phyloP scores from a whole-genome alignment of 2,113 vertebrate genomes.

The Oryzias woworae region DNA sequence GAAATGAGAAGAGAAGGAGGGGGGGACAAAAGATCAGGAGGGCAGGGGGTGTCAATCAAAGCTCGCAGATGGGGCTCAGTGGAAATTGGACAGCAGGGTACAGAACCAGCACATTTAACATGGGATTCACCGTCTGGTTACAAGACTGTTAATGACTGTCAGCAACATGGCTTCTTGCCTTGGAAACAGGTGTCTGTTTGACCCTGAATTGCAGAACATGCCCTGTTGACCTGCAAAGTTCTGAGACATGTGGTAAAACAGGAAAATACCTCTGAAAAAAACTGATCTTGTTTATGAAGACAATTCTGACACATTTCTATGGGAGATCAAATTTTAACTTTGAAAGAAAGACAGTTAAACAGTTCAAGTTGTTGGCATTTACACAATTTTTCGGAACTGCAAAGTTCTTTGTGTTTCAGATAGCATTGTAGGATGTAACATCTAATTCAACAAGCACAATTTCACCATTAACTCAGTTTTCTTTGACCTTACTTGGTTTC shows the following conservation, averaged over 20 bases:
- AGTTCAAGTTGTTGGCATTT: too few relatives aligned
- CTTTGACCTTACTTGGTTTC: too few relatives aligned
- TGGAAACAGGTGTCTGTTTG: conserved; percentile 62
- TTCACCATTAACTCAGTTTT: too few relatives aligned
- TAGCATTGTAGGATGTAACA: too few relatives aligned
- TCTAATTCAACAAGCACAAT: too few relatives aligned
- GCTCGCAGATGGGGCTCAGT: conserved; percentile 29
- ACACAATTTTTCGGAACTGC: too few relatives aligned
- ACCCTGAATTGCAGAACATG: conserved; percentile 51
- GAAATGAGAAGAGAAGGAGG: conserved; percentile 64
- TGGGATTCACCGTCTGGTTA: conserved; percentile 69
- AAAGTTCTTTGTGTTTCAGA: too few relatives aligned
- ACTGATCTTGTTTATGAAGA: neutral
- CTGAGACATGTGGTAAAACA: conserved; percentile 17
- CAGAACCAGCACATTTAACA: conserved; percentile 63
- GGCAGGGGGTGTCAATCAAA: conserved; percentile 46
- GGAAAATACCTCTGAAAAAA: conserved; percentile 18
- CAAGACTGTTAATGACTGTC: conserved; percentile 72
- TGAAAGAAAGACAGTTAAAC: too few relatives aligned
- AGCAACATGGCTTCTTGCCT: conserved; percentile 52
- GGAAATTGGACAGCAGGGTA: conserved; percentile 25
- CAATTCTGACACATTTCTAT: neutral
- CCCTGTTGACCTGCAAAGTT: conserved; percentile 55
- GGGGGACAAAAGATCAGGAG: conserved; percentile 16
- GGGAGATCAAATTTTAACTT: too few relatives aligned